Percentiles rank a stretch among this genome's conserved stretches.
phyloP scores from a whole-genome alignment of 2,797 vertebrate genomes.

The Acridotheres tristis region DNA sequence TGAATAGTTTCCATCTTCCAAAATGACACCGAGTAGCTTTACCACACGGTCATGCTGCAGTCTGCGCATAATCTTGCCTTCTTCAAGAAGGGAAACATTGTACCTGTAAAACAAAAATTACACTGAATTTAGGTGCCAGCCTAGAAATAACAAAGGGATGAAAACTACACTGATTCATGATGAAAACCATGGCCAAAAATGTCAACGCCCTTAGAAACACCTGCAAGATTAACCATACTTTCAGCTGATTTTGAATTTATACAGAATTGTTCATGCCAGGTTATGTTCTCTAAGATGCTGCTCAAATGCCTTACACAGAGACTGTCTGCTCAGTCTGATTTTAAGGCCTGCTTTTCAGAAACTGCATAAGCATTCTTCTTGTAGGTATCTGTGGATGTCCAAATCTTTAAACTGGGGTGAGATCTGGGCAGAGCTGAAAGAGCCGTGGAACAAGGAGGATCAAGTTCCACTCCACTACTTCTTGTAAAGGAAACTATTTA shows the following conservation, averaged over 20 bases:
- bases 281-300: not conserved
- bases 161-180: not conserved
- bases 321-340: not conserved
- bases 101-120: conserved; percentile 60
- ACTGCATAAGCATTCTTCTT: not conserved
- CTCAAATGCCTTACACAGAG: not conserved
- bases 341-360: not conserved
- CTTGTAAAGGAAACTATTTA: not conserved
- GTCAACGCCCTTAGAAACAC: not conserved
- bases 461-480: not conserved
- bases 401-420: not conserved
- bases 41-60: conserved; percentile 89
- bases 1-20: conserved; percentile 90
- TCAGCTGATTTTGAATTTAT: not conserved
- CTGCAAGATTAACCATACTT: not conserved
- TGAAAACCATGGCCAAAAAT: not conserved
- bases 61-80: conserved; percentile 88
- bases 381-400: not conserved
- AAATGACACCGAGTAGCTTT: conserved; percentile 88
- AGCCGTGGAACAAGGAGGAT: not conserved
- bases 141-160: not conserved
- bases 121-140: not conserved
- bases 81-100: conserved; percentile 83
- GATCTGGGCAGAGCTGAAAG: not conserved
- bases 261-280: not conserved